Percentiles rank a stretch among this genome's conserved stretches.
Conservation (phyloP, 37 sponge, comb jelly and placozoan species). For the Geodia barretti region DNA sequence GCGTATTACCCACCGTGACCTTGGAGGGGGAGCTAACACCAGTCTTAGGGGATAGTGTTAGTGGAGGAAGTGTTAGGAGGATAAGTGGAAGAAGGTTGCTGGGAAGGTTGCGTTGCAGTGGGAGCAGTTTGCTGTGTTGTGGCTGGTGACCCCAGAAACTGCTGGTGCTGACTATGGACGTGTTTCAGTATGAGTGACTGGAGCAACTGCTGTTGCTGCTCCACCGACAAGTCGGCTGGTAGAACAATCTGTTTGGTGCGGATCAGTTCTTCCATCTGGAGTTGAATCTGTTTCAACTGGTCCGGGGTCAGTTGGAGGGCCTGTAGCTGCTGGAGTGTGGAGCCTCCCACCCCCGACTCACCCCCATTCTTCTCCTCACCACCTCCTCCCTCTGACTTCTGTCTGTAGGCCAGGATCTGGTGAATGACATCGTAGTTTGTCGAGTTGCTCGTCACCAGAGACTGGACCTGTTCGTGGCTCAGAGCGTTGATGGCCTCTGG, state of each 20-base stretch:
- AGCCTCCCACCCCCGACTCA: neutral
- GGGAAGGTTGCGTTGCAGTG: no score
- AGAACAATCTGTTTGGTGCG: slow-evolving; percentile 28
- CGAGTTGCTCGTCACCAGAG: slow-evolving; percentile 68
- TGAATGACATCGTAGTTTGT: slow-evolving; percentile 75
- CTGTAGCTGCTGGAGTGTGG: slow-evolving; percentile 8
- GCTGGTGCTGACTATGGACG: slow-evolving; percentile 28
- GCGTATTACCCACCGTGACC: neutral
- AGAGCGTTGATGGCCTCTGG: slow-evolving; percentile 58
- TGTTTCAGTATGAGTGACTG: slow-evolving; percentile 40
- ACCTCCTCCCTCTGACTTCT: neutral
- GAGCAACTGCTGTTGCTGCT: slow-evolving; percentile 50
- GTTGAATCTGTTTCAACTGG: slow-evolving; percentile 49
- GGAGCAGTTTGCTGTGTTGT: neutral
- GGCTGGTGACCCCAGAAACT: slow-evolving; percentile 2
- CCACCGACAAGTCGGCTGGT: slow-evolving; percentile 32
- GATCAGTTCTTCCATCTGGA: slow-evolving; percentile 32
- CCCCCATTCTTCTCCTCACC: neutral
- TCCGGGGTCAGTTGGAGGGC: slow-evolving; percentile 31
- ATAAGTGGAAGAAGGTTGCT: no score
- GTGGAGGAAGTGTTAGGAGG: neutral
- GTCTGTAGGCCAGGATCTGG: slow-evolving; percentile 53
- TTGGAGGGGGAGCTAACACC: neutral
- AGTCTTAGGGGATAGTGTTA: no score
- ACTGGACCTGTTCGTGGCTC: slow-evolving; percentile 59